Evolutionary conservation across 2,113 vertebrate genomes (phyloP).

Genomic region (Conger conger): DNA sequence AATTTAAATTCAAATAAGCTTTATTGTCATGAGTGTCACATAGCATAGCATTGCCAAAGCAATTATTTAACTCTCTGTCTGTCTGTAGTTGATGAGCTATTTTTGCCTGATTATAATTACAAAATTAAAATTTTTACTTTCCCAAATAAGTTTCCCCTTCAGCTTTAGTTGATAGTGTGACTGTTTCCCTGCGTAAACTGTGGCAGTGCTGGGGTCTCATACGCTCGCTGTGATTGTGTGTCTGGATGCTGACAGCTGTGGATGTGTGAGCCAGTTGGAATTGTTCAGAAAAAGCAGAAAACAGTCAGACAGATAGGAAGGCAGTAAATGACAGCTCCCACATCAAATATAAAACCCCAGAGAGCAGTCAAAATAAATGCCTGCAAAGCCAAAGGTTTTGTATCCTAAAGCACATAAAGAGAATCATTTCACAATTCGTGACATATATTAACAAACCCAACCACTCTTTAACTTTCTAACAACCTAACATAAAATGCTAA

Average conservation of each 20-base stretch:
- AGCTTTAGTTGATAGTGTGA: background rate
- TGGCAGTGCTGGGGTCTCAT: too few relatives aligned
- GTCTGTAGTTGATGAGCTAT: background rate
- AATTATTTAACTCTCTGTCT: too few relatives aligned
- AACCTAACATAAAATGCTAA: background rate
- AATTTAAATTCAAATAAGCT: too few relatives aligned
- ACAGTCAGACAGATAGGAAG: background rate
- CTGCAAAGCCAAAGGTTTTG: background rate
- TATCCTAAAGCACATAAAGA: background rate
- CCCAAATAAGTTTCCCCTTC: background rate
- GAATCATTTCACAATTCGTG: background rate
- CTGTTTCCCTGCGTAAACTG: background rate
- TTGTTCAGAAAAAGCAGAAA: background rate
- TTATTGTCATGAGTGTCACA: too few relatives aligned
- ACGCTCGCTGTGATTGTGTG: background rate
- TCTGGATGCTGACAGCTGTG: background rate
- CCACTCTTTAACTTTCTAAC: background rate
- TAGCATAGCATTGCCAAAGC: too few relatives aligned
- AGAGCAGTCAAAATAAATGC: background rate
- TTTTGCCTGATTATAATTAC: background rate
- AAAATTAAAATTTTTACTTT: background rate
- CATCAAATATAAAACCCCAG: background rate
- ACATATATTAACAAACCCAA: background rate
- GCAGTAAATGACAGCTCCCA: too few relatives aligned
- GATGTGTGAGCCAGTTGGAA: background rate